Conservation (phyloP, 23 tunicate species). For the Diplosoma virens region DNA sequence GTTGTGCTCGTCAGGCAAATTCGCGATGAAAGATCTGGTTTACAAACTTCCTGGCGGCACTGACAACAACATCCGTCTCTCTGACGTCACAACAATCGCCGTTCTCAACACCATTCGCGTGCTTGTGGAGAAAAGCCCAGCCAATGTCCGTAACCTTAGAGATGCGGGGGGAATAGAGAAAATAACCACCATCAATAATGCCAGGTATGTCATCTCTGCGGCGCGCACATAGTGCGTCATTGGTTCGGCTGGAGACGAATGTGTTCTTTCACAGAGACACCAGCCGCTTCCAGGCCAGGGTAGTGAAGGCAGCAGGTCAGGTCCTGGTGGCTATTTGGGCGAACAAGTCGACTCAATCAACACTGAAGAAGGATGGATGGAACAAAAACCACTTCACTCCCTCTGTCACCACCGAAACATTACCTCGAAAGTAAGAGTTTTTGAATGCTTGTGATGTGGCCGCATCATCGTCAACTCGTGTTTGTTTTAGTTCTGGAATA, state of each 20-base stretch:
- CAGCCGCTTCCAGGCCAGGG: conserved; percentile 57
- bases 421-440: conserved; percentile 74
- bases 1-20: conserved; percentile 92
- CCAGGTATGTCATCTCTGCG: conserved; percentile 2
- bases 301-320: conserved; percentile 91
- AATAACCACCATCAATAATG: conserved; percentile 83
- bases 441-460: too few species aligned
- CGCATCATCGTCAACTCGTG: too few species aligned
- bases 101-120: conserved; percentile 78
- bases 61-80: conserved; percentile 52
- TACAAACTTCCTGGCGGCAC: conserved; percentile 90
- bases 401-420: conserved; percentile 62
- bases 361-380: conserved; percentile 92
- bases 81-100: conserved; percentile 81
- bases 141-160: conserved; percentile 57
- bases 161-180: conserved; percentile 85
- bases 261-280: conserved; percentile 49
- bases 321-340: conserved; percentile 80
- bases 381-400: conserved; percentile 80
- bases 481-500: neutral
- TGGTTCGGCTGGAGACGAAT: neutral
- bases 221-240: neutral
- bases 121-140: conserved; percentile 65
- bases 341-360: conserved; percentile 57
- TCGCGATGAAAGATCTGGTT: conserved; percentile 86